Conservation (phyloP, 2,113 vertebrate species). For the Corapipo altera region DNA sequence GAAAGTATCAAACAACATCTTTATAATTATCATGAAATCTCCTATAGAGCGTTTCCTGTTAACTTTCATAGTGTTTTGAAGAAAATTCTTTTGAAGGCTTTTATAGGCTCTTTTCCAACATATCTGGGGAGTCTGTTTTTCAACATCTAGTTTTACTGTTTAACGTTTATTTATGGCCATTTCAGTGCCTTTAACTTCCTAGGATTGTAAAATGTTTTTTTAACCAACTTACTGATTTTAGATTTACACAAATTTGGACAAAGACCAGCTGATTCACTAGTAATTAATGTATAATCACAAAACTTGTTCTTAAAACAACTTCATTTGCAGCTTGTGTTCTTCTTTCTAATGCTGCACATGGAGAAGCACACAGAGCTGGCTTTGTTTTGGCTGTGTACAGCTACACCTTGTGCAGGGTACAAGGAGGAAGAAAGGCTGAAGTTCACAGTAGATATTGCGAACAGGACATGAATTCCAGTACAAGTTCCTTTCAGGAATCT, state of each 20-base stretch:
- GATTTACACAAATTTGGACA: neutral
- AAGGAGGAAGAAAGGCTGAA: neutral
- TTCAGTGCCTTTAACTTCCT: neutral
- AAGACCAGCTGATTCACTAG: neutral
- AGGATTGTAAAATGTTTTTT: neutral
- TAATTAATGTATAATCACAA: neutral
- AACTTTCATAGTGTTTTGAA: conserved; percentile 47
- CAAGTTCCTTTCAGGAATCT: neutral
- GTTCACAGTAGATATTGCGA: neutral
- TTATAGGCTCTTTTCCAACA: conserved; percentile 40
- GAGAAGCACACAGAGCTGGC: neutral
- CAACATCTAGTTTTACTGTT: conserved; percentile 41
- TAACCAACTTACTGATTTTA: neutral
- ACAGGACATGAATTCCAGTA: neutral
- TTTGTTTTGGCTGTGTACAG: neutral
- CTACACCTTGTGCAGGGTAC: neutral
- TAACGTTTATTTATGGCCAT: neutral
- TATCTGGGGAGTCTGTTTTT: conserved; percentile 49
- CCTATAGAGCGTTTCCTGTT: conserved; percentile 23
- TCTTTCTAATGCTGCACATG: neutral
- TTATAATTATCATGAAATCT: conserved; percentile 25
- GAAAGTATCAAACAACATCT: neutral
- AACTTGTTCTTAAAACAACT: neutral
- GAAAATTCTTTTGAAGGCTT: conserved; percentile 53
- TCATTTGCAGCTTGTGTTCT: neutral